Base-by-base conservation (phyloP, 2,797 vertebrate genomes). In the Amblyraja radiata region DNA sequence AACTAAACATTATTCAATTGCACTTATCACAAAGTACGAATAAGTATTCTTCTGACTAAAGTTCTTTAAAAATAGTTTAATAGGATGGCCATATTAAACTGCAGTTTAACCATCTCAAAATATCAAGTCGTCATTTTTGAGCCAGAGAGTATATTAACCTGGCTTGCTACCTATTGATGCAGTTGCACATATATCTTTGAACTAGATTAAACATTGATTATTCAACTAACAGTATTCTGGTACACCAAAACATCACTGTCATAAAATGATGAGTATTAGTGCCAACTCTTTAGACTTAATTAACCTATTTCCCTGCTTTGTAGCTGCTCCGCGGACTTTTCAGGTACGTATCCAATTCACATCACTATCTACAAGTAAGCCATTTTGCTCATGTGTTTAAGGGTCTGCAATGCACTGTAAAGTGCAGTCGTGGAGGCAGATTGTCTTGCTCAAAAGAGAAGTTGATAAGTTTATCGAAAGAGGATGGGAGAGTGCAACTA, bases 1-100 rank as follows among this genome's bases (percentile, higher is more conserved):
- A 88, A 65, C 1, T 88, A 88, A 88, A 88, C 65, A 88, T 88
- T 32, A 78, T 78, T 36, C 16, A 88, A 88, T 1, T 68, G n/a
- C 16, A 63, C 83, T 86, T 86, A 28, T 36, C n/a, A 63, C 36
- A 36, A 88, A 65, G 61, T 32, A 63, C 11, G 1, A 88, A 14
- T 88, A 88, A 65, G 61, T 88, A 65, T 68, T 32, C n/a, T 36
- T 65, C 14, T 88, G 61, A 88, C 0, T 63, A 88, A 16, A 8
- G 21, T 68, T 65, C 61, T n/a, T 68, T 73, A 3, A 88, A 88
- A 88, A 32, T 18, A 7, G 1, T 65, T 68, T 21, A 32, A 68
- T 21, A 32, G 6, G n/a, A n/a, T 36, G n/a, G 21, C 32, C 32
- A 68, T 65, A 65, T 46, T 68, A 68, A 88, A 88, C 80, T 65